Evolutionary conservation across 2,113 vertebrate species (phyloP).

Genomic region (Microtus ochrogaster): DNA sequence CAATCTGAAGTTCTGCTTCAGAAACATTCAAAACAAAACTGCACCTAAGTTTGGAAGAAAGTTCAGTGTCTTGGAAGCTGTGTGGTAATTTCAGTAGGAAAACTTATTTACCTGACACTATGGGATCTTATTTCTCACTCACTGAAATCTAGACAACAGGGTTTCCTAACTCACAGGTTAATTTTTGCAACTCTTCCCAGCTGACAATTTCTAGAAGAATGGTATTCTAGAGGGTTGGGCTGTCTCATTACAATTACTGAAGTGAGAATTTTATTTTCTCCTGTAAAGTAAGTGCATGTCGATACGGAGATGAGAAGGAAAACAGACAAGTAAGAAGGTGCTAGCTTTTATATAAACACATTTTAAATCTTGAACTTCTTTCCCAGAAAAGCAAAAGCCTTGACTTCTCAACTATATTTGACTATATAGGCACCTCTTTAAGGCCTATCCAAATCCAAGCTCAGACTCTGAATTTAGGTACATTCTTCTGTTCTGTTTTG

Average conservation of each 20-base stretch:
- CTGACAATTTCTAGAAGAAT: constrained; percentile 57
- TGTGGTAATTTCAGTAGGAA: constrained; percentile 51
- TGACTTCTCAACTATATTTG: constrained; percentile 26
- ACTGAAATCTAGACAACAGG: constrained; percentile 53
- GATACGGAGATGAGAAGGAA: constrained; percentile 37
- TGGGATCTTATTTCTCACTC: constrained; percentile 57
- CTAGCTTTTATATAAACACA: constrained; percentile 25
- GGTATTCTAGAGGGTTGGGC: background rate
- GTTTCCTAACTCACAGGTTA: constrained; percentile 34
- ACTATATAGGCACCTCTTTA: constrained; percentile 46
- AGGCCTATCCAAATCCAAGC: constrained; percentile 52
- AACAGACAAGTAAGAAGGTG: constrained; percentile 29
- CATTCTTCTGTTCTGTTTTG: constrained; percentile 69
- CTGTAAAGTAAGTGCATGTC: constrained; percentile 16
- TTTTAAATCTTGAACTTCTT: constrained; percentile 25
- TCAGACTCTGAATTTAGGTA: constrained; percentile 66
- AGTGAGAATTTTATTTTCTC: constrained; percentile 57
- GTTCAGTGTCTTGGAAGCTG: constrained; percentile 7
- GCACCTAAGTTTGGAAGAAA: constrained; percentile 11
- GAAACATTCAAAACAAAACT: constrained; percentile 35
- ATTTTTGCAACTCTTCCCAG: constrained; percentile 25
- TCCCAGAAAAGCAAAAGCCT: constrained; percentile 51
- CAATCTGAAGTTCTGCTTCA: constrained; percentile 44
- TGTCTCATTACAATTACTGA: background rate
- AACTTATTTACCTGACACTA: background rate